Evolutionary conservation across 2,797 vertebrate species (phyloP).

Genomic region (Serranus cabrilla): DNA sequence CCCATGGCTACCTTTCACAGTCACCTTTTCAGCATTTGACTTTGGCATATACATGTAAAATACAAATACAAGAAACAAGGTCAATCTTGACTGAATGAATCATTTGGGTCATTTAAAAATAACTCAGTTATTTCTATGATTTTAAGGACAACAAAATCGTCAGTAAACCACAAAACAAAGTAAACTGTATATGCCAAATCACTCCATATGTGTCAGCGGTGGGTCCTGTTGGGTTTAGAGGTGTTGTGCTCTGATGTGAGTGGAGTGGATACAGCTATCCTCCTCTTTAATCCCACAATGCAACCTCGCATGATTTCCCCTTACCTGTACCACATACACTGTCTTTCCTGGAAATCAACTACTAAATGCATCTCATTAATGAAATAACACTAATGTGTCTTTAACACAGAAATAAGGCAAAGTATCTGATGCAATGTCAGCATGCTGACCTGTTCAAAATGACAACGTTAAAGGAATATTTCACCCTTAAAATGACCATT

Average conservation of each 20-base stretch:
- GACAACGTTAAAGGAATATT: neutral
- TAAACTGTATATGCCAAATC: constrained; percentile 85
- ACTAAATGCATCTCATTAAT: constrained; percentile 38
- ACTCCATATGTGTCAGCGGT: constrained; percentile 75
- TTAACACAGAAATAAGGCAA: constrained; percentile 66
- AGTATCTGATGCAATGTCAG: too few species aligned
- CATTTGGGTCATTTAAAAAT: too few species aligned
- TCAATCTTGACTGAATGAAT: too few species aligned
- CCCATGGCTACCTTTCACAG: constrained; percentile 87
- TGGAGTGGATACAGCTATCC: constrained; percentile 91
- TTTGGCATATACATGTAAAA: constrained; percentile 85
- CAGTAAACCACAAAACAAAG: constrained; percentile 28
- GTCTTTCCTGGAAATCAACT: constrained; percentile 55
- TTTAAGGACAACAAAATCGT: too few species aligned
- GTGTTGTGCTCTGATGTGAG: constrained; percentile 79
- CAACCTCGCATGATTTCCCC: constrained; percentile 81
- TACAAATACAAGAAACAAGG: constrained; percentile 25
- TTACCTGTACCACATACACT: constrained; percentile 39
- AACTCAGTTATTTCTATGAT: too few species aligned
- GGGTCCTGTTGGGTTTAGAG: constrained; percentile 73
- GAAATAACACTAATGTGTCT: constrained; percentile 38
- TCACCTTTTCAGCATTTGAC: constrained; percentile 82
- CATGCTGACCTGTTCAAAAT: too few species aligned
- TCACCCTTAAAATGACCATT: too few species aligned
- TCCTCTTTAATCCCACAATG: constrained; percentile 75